These are phyloP conservation scores for Lycophotia porphyrea DNA, from an alignment of 2,888 invertebrate species.

Conservation along the genomic window DNA sequence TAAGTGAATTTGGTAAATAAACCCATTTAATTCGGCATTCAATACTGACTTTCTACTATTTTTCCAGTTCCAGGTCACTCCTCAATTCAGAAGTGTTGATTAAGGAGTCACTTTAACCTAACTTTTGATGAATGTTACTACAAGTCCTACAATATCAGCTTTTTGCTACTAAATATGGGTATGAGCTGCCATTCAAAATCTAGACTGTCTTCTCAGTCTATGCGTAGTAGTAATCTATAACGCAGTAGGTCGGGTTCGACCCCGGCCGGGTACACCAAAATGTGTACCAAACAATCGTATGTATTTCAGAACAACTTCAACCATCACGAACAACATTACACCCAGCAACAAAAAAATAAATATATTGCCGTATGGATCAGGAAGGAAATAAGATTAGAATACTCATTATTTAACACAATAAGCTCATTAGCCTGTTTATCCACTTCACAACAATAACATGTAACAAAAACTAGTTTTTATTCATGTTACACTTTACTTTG, in stretches of 20 bases:
- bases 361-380: background rate
- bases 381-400: conserved; percentile 3
- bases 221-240: background rate
- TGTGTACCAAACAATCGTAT: background rate
- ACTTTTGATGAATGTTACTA: too few relatives aligned
- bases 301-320: too few relatives aligned
- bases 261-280: background rate
- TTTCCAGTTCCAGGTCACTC: too few relatives aligned
- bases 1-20: too few relatives aligned
- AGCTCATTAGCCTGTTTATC: background rate
- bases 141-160: too few relatives aligned
- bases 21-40: too few relatives aligned
- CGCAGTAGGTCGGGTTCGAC: background rate
- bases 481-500: background rate
- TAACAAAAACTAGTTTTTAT: background rate
- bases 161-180: too few relatives aligned
- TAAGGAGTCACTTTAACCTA: too few relatives aligned
- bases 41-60: too few relatives aligned
- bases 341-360: background rate
- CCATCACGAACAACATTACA: background rate
- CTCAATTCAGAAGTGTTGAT: too few relatives aligned
- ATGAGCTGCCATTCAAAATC: too few relatives aligned
- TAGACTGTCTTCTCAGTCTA: background rate
- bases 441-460: background rate
- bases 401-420: background rate